A percentile compares a stretch with the other conserved stretches of the same genome.
These are phyloP conservation scores for Hyles vespertilio DNA, from an alignment of 1,140 invertebrate species.

Conservation along the genomic window DNA sequence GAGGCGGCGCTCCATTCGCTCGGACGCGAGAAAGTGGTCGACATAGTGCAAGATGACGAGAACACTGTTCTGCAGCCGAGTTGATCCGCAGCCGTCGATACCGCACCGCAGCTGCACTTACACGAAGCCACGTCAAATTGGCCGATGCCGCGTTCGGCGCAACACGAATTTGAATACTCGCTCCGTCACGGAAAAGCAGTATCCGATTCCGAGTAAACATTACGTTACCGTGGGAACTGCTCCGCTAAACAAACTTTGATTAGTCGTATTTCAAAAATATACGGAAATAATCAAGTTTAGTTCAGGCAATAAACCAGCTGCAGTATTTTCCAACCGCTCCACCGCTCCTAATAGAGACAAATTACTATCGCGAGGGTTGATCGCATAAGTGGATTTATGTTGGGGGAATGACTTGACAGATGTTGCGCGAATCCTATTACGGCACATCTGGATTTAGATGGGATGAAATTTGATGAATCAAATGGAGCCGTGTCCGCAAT, in stretches of 20 bases:
- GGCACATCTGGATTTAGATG: slow-evolving; percentile 16
- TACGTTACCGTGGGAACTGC: slow-evolving; percentile 28
- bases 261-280: not conserved
- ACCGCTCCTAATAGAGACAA: slow-evolving; percentile 18
- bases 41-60: slow-evolving; percentile 29
- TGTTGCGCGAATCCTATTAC: slow-evolving; percentile 20
- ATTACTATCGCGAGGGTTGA: slow-evolving; percentile 21
- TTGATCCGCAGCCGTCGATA: not conserved
- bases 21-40: slow-evolving; percentile 60
- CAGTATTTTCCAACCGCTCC: slow-evolving; percentile 6
- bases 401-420: slow-evolving; percentile 29
- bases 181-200: slow-evolving; percentile 30
- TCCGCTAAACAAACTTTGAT: slow-evolving; percentile 13
- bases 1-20: slow-evolving; percentile 41
- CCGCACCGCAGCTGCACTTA: no score
- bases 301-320: slow-evolving; percentile 1
- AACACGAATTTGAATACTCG: slow-evolving; percentile 19
- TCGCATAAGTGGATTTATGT: slow-evolving; percentile 17
- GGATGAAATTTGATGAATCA: slow-evolving; percentile 25
- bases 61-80: not conserved
- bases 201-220: slow-evolving; percentile 26
- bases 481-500: not conserved
- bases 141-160: slow-evolving; percentile 3
- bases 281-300: slow-evolving; percentile 5
- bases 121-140: no score